Conservation (phyloP, 2,797 vertebrate species). For the Nyctalus aviator region DNA sequence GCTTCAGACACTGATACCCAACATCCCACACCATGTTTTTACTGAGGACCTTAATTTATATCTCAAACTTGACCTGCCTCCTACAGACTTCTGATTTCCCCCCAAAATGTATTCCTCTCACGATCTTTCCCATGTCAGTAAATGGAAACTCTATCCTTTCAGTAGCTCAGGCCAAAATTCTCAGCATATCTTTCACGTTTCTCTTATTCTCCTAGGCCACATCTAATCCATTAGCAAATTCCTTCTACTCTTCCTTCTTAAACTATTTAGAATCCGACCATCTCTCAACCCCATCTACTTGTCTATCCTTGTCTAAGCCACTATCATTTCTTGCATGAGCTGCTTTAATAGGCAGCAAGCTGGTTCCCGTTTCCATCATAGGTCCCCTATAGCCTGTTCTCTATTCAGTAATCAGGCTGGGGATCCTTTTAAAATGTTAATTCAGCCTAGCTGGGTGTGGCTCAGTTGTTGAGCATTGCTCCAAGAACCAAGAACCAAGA, state of each 20-base stretch:
- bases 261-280: not conserved
- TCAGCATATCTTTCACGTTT: not conserved
- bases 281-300: not conserved
- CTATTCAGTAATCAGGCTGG: not conserved
- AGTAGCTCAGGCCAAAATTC: not conserved
- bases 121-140: not conserved
- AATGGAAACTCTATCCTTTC: not conserved
- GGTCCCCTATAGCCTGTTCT: not conserved
- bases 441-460: no score
- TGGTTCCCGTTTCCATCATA: not conserved
- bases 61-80: not conserved
- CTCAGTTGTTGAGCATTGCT: no score
- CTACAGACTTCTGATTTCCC: not conserved
- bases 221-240: not conserved
- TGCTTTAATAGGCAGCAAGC: not conserved
- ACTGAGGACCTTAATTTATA: not conserved
- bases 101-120: not conserved
- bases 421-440: not conserved
- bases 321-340: conserved; percentile 1
- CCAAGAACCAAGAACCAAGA: no score
- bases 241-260: not conserved
- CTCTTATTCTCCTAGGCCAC: not conserved
- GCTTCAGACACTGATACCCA: not conserved
- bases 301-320: not conserved
- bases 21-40: not conserved